Base-by-base conservation (phyloP, 2,797 vertebrate genomes). In the Pseudomugil gertrudae region DNA sequence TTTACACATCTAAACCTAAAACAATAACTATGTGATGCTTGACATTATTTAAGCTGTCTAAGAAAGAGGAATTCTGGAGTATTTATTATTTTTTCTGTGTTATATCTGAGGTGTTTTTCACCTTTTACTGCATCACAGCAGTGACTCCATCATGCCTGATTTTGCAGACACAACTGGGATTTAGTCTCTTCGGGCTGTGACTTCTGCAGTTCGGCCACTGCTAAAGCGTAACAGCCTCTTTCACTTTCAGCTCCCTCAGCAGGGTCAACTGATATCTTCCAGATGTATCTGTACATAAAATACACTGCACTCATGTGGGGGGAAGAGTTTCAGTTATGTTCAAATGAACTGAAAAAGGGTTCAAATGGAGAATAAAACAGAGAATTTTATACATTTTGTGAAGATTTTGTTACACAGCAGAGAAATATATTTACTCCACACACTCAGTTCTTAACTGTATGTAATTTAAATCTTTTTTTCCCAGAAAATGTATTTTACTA, bases 251-350 rank as follows among this genome's bases (percentile, higher is more conserved):
- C 73, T 84, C 80, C 83, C 83, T 81, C 76, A 69, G 78, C 71
- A 76, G 76, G 74, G 80, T 85, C 80, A 80, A 51, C 66, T 87
- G 87, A 90, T 90, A 89, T 76, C 80, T 83, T 83, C 75, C 84
- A 88, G 78, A 89, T 86, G 79, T 84, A 88, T 80, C 57, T 68
- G 59, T 78, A 85, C 76, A 87, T 84, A 81, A 89, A 90, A 85
- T 69, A 78, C 55, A 81, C 63, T 63, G 68, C 57, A 72, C 58
- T 33, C 32, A 65, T 72, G 51, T 45, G 21, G 24, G 13, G 45
- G 40, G 43, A 85, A 76, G 59, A 43, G 63, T 52, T 61, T 43
- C 50, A 21, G 48, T 36, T 52, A 17, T 21, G 17, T 66, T 73
- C 75, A 65, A 78, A 86, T 63, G 70, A 67, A 72, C 13, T n/a